phyloP scores from a whole-genome alignment of 2,888 invertebrate species.

The Andrena chrysosceles region DNA sequence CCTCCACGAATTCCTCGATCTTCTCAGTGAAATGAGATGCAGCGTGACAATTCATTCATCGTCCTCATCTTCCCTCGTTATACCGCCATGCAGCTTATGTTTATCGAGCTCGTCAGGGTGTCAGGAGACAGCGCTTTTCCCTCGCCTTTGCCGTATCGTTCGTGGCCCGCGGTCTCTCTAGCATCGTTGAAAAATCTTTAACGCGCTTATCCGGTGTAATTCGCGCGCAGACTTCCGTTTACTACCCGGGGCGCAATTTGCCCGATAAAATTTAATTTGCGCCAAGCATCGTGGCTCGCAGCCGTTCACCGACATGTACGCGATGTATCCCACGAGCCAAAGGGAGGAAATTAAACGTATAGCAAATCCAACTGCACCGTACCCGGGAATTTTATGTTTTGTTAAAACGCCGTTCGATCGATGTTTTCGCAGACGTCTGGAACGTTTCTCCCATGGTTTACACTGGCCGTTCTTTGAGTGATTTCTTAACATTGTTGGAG shows the following conservation, averaged over 20 bases:
- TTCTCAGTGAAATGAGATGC: too few species aligned
- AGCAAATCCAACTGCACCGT: background rate
- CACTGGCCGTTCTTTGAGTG: background rate
- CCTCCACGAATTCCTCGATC: too few species aligned
- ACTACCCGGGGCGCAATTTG: constrained; percentile 35
- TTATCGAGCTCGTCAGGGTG: background rate
- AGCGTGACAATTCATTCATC: too few species aligned
- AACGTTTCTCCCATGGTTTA: constrained; percentile 14
- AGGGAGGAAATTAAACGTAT: constrained; percentile 27
- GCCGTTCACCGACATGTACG: constrained; percentile 16
- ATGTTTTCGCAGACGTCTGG: constrained; percentile 4
- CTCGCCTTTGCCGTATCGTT: too few species aligned
- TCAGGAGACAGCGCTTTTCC: background rate
- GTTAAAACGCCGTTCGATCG: constrained; percentile 31
- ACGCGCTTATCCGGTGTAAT: constrained; percentile 53
- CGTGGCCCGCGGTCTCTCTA: background rate
- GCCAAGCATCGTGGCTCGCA: constrained; percentile 36
- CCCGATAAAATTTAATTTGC: constrained; percentile 65
- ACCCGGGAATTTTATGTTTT: constrained; percentile 24
- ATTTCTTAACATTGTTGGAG: background rate
- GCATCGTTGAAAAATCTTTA: constrained; percentile 46
- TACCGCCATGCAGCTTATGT: background rate
- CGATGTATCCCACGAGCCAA: background rate
- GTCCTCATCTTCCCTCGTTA: too few species aligned
- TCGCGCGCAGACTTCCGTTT: constrained; percentile 38